Conservation (phyloP, 64 coral and sea anemone species). For the Platygyra sinensis region DNA sequence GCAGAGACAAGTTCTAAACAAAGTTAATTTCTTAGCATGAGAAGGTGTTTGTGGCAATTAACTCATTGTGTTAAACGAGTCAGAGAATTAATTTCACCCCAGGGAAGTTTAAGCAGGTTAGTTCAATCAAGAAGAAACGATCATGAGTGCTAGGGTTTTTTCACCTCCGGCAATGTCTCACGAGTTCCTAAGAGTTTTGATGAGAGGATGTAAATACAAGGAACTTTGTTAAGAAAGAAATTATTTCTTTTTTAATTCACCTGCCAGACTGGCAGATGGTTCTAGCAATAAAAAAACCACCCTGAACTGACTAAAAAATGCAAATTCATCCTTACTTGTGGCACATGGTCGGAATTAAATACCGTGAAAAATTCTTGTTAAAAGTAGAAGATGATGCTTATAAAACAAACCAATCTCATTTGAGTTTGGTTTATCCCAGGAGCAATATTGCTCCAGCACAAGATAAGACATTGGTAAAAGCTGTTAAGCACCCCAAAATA, state of each 20-base stretch:
- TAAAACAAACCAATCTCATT: slow-evolving; percentile 43
- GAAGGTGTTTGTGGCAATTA: slow-evolving; percentile 43
- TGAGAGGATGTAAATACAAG: neutral
- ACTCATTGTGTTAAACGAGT: slow-evolving; percentile 48
- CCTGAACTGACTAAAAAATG: slow-evolving; percentile 1
- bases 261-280: slow-evolving; percentile 27
- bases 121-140: neutral
- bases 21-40: slow-evolving; percentile 42
- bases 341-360: slow-evolving; percentile 36
- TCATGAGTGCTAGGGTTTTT: neutral
- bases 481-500: slow-evolving; percentile 28
- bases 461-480: slow-evolving; percentile 39
- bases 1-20: slow-evolving; percentile 11
- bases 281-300: neutral
- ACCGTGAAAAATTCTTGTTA: slow-evolving; percentile 44
- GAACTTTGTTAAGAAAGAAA: neutral
- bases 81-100: slow-evolving; percentile 24
- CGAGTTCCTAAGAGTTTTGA: neutral
- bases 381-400: slow-evolving; percentile 6
- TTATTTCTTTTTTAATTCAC: neutral
- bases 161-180: neutral
- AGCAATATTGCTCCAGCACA: slow-evolving; percentile 7
- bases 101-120: slow-evolving; percentile 31
- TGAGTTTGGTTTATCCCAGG: slow-evolving; percentile 29
- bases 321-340: neutral